phyloP scores from a whole-genome alignment of 1,140 invertebrate species.

The Drosophila bocqueti region DNA sequence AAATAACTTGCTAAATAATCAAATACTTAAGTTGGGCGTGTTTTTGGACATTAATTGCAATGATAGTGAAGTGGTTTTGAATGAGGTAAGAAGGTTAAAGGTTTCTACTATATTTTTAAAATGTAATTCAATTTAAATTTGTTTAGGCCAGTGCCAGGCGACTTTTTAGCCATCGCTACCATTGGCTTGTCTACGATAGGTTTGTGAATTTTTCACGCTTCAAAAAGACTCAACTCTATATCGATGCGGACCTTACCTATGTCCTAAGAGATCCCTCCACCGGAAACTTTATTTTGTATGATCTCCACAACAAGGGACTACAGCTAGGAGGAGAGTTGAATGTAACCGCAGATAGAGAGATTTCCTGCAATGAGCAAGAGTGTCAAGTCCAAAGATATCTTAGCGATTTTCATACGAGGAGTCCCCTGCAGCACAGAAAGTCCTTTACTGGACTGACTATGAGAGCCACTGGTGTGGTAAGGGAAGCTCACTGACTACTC shows the following conservation, averaged over 20 bases:
- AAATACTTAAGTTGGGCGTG: slow-evolving; percentile 52
- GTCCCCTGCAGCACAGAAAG: slow-evolving; percentile 60
- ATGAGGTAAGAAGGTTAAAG: slow-evolving; percentile 37
- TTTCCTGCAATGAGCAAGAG: slow-evolving; percentile 35
- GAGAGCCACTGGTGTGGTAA: slow-evolving; percentile 57
- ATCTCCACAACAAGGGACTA: slow-evolving; percentile 76
- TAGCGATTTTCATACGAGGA: slow-evolving; percentile 54
- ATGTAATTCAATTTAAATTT: not conserved
- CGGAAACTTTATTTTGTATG: slow-evolving; percentile 49
- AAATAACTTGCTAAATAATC: slow-evolving; percentile 24
- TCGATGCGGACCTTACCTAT: slow-evolving; percentile 67
- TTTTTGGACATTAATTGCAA: slow-evolving; percentile 72
- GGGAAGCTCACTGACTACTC: not conserved
- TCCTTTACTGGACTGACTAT: slow-evolving; percentile 63
- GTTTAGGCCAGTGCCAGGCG: slow-evolving; percentile 40
- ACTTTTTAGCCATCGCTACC: slow-evolving; percentile 52
- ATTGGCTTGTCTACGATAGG: slow-evolving; percentile 71
- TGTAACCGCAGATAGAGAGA: slow-evolving; percentile 66
- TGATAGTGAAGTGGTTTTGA: slow-evolving; percentile 43
- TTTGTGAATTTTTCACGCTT: slow-evolving; percentile 29
- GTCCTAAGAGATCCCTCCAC: not conserved
- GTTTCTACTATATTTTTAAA: not conserved
- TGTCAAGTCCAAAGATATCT: slow-evolving; percentile 62
- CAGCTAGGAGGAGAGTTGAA: slow-evolving; percentile 66
- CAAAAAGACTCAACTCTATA: slow-evolving; percentile 36